Evolutionary conservation across 2,888 invertebrate genomes (phyloP).

Genomic region (Girardia tigrina): DNA sequence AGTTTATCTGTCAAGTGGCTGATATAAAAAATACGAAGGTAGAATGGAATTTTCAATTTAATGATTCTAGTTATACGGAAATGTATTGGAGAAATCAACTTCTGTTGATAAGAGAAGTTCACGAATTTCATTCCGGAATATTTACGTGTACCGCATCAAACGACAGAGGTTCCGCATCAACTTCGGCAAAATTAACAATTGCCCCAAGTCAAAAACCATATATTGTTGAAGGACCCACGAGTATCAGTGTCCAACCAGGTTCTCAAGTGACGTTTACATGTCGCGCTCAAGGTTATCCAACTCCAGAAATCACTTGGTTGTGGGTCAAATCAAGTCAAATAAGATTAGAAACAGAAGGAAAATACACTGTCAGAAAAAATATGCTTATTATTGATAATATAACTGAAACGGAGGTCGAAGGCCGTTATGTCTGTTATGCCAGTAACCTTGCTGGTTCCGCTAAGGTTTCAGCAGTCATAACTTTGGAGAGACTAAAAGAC

Average conservation of each 20-base stretch:
- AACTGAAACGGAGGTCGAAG: constrained; percentile 26
- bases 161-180: neutral
- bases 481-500: too few relatives aligned
- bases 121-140: constrained; percentile 27
- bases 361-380: neutral
- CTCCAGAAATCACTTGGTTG: constrained; percentile 32
- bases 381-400: constrained; percentile 30
- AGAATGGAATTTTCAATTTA: neutral
- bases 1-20: neutral
- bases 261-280: constrained; percentile 5
- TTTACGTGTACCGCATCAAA: constrained; percentile 31
- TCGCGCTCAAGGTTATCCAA: constrained; percentile 29
- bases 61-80: too few relatives aligned
- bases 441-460: constrained; percentile 25
- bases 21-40: neutral
- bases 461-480: constrained; percentile 26
- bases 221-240: constrained; percentile 24
- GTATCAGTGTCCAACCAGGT: constrained; percentile 19
- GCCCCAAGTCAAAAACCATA: neutral
- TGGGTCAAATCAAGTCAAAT: neutral
- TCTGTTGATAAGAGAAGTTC: constrained; percentile 29
- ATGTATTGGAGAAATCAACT: constrained; percentile 9
- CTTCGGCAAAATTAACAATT: constrained; percentile 14
- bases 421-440: constrained; percentile 31
- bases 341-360: neutral